phyloP scores from a whole-genome alignment of 2,888 invertebrate species.

The Morpho deidamia region DNA sequence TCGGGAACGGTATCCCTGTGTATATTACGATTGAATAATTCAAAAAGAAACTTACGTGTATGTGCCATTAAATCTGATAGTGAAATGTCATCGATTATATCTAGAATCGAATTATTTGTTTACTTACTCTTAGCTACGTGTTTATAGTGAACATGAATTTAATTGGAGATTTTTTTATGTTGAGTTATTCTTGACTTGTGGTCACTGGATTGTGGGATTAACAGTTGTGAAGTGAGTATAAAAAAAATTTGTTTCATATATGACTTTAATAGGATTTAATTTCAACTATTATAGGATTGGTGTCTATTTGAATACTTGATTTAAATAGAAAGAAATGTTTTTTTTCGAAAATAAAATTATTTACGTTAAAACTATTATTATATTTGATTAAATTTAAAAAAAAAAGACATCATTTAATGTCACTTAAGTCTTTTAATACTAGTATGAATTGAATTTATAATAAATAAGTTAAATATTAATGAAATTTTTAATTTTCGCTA shows the following conservation, averaged over 20 bases:
- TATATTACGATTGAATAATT: background rate
- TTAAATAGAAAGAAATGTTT: no score
- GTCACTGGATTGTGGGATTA: background rate
- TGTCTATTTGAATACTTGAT: no score
- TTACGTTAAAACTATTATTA: no score
- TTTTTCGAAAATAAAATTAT: no score
- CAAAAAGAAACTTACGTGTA: conserved; percentile 13
- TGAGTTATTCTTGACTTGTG: background rate
- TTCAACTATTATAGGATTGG: no score
- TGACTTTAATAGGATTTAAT: no score
- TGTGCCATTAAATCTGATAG: background rate
- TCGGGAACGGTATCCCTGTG: conserved; percentile 1
- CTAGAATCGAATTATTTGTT: background rate
- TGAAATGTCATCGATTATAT: conserved; percentile 1
- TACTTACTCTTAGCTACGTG: background rate
- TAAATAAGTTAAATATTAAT: no score
- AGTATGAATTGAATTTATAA: no score
- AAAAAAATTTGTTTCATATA: background rate
- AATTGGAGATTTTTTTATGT: background rate
- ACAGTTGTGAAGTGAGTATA: background rate
- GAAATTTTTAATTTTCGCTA: no score
- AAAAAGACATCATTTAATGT: no score
- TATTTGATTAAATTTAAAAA: no score
- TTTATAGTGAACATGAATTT: background rate
- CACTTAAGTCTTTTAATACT: no score